Percentiles rank a stretch among this genome's conserved stretches.
Evolutionary conservation across 2,888 invertebrate genomes (phyloP).

Genomic region (Yponomeuta malinellus): DNA sequence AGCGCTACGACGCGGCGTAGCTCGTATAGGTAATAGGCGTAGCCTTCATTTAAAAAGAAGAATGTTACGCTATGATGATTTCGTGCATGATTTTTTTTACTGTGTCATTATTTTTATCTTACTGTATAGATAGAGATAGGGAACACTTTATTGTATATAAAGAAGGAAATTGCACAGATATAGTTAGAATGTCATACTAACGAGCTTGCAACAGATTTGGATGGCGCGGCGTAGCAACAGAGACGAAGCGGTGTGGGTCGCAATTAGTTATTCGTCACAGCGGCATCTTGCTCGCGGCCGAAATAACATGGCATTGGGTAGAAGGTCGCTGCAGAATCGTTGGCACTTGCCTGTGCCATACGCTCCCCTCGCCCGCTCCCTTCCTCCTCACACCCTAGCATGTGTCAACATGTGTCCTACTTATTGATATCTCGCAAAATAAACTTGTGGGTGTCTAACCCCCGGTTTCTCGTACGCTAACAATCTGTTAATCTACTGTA

Average conservation of each 20-base stretch:
- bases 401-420: conserved; percentile 24
- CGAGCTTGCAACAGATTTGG: neutral
- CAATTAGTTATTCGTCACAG: conserved; percentile 24
- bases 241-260: neutral
- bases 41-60: neutral
- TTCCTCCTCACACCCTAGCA: conserved; percentile 26
- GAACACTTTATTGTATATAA: too few relatives aligned
- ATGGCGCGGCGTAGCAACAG: conserved; percentile 11
- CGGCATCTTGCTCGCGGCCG: conserved; percentile 36
- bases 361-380: conserved; percentile 39
- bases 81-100: too few relatives aligned
- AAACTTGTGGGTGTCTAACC: neutral
- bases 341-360: conserved; percentile 64
- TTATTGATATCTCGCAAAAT: conserved; percentile 9
- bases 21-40: conserved; percentile 3
- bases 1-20: conserved; percentile 6
- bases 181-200: neutral
- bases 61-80: too few relatives aligned
- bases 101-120: neutral
- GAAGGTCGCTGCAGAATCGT: conserved; percentile 76
- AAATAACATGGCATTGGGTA: conserved; percentile 63
- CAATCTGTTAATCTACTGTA: too few relatives aligned
- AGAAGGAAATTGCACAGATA: too few relatives aligned
- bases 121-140: neutral
- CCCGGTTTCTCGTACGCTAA: too few relatives aligned